Percentiles rank a stretch among this genome's conserved stretches.
These are phyloP conservation scores for Phoenicopterus ruber DNA, from an alignment of 2,113 vertebrate species.

Conservation along the genomic window DNA sequence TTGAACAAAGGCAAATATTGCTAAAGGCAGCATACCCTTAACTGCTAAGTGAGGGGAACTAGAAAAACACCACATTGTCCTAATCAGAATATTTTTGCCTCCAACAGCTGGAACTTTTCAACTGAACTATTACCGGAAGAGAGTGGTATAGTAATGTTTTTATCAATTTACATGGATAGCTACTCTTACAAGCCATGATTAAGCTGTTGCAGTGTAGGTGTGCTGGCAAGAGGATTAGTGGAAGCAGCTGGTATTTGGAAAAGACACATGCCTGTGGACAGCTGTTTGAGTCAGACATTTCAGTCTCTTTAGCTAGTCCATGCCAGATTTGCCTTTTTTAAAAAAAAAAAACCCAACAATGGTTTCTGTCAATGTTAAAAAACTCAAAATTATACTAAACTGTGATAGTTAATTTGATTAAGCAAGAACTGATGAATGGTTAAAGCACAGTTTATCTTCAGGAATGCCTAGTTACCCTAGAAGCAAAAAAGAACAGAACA, in stretches of 20 bases:
- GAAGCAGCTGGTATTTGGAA: background rate
- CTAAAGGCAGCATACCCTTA: slow-evolving; percentile 20
- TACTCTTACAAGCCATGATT: background rate
- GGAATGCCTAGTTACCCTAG: background rate
- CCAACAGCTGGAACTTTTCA: slow-evolving; percentile 23
- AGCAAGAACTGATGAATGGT: background rate
- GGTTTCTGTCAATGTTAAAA: background rate
- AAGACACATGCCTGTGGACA: background rate
- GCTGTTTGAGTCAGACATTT: background rate
- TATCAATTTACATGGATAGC: background rate
- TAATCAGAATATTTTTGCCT: background rate
- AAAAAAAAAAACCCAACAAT: background rate
- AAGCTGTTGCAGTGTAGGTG: background rate
- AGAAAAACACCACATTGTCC: slow-evolving; percentile 13
- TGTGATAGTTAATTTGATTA: background rate
- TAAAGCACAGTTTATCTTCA: background rate
- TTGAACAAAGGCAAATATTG: slow-evolving; percentile 46
- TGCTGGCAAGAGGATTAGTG: background rate
- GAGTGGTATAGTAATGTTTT: background rate
- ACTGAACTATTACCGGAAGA: background rate
- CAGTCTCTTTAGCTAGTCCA: background rate
- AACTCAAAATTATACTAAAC: background rate
- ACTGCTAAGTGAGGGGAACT: slow-evolving; percentile 3
- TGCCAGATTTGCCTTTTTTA: background rate
- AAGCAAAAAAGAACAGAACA: background rate